Percentiles rank a stretch among this genome's conserved stretches.
Conservation (phyloP, 2,888 invertebrate genomes). For the Saturnia pavonia region DNA sequence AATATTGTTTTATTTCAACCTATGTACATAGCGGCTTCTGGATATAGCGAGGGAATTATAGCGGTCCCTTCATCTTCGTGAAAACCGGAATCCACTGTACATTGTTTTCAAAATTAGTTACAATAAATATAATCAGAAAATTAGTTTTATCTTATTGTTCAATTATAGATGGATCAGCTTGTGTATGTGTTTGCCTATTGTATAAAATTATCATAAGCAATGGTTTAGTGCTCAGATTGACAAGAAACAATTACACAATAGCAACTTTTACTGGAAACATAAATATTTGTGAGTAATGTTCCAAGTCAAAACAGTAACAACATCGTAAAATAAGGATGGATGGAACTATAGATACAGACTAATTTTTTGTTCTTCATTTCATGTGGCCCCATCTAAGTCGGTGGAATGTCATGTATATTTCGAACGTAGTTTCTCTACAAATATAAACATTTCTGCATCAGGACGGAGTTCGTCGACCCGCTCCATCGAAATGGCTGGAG, state of each 20-base stretch:
- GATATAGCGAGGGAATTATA: too few species aligned
- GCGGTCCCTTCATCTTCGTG: too few species aligned
- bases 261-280: not conserved
- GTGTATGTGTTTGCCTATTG: too few species aligned
- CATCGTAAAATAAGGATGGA: not conserved
- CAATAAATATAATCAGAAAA: too few species aligned
- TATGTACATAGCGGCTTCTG: too few species aligned
- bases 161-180: not conserved
- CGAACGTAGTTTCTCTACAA: slow-evolving; percentile 36
- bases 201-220: not conserved
- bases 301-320: not conserved
- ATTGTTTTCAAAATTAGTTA: too few species aligned
- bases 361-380: not conserved
- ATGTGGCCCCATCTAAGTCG: not conserved
- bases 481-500: slow-evolving; percentile 26
- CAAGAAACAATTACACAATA: not conserved
- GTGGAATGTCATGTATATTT: slow-evolving; percentile 26
- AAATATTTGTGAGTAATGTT: not conserved
- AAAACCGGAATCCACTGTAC: too few species aligned
- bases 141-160: not conserved
- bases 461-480: slow-evolving; percentile 50
- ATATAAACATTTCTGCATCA: slow-evolving; percentile 44
- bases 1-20: too few species aligned
- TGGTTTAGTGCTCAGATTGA: not conserved
- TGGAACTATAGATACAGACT: not conserved